Evolutionary conservation across 2,797 vertebrate genomes (phyloP).

Genomic region (Phrynocephalus vlangalii): DNA sequence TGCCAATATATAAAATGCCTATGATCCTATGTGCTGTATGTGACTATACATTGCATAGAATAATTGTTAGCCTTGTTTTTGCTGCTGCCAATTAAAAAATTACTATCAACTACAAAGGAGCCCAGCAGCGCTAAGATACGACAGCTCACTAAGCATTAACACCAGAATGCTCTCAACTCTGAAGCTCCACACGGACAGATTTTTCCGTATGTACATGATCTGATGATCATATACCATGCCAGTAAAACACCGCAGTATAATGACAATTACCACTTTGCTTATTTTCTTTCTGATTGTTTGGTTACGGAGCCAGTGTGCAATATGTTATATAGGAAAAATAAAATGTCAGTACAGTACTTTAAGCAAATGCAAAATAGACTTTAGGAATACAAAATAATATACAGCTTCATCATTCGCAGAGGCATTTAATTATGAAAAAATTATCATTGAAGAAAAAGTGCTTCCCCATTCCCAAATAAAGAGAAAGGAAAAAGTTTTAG

Average conservation of each 20-base stretch:
- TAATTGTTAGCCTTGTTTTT: slow-evolving; percentile 40
- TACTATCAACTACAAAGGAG: slow-evolving; percentile 15
- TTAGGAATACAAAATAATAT: slow-evolving; percentile 5
- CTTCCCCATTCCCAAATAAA: background rate
- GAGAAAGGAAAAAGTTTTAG: background rate
- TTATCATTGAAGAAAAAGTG: background rate
- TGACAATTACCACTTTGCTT: background rate
- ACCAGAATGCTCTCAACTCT: slow-evolving; percentile 15
- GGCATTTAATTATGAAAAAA: background rate
- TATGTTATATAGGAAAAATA: background rate
- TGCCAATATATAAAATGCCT: background rate
- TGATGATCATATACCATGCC: background rate
- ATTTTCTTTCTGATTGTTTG: slow-evolving; percentile 16
- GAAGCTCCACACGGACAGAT: background rate
- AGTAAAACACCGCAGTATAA: slow-evolving; percentile 25
- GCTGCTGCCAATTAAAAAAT: slow-evolving; percentile 39
- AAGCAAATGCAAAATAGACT: background rate
- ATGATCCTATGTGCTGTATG: slow-evolving; percentile 8
- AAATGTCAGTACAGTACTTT: background rate
- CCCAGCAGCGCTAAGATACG: slow-evolving; percentile 6
- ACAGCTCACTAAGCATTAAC: slow-evolving; percentile 26
- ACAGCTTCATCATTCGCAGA: background rate
- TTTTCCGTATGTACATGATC: slow-evolving; percentile 5
- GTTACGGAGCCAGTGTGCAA: background rate
- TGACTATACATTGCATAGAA: slow-evolving; percentile 25